Percentiles rank a stretch among this genome's conserved stretches.
Evolutionary conservation across 2,888 invertebrate genomes (phyloP).

Genomic region (Pelosia muscerda): DNA sequence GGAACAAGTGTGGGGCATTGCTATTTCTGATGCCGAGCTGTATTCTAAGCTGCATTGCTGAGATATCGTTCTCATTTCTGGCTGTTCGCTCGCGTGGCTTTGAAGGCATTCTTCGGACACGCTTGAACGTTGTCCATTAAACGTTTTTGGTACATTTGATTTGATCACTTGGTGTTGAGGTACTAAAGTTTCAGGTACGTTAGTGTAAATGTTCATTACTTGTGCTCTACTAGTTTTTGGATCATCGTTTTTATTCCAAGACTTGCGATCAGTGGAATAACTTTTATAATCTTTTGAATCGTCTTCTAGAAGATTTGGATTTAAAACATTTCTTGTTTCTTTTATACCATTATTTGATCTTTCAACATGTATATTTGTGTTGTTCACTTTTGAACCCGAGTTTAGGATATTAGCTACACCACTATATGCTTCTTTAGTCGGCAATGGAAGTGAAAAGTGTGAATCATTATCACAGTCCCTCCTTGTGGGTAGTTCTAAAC

Average conservation of each 20-base stretch:
- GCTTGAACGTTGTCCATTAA: slow-evolving; percentile 74
- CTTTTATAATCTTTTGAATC: slow-evolving; percentile 86
- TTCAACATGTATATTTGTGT: slow-evolving; percentile 92
- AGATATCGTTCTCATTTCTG: slow-evolving; percentile 89
- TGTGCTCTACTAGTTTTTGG: slow-evolving; percentile 71
- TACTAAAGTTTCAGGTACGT: slow-evolving; percentile 88
- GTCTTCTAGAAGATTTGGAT: slow-evolving; percentile 89
- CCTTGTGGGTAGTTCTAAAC: slow-evolving; percentile 89
- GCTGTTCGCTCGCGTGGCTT: slow-evolving; percentile 74
- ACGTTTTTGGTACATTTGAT: slow-evolving; percentile 68
- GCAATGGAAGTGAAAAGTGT: slow-evolving; percentile 82
- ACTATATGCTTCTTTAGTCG: slow-evolving; percentile 80
- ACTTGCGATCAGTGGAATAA: slow-evolving; percentile 74
- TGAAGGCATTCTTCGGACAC: slow-evolving; percentile 82
- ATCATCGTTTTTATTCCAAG: slow-evolving; percentile 76
- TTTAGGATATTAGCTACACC: slow-evolving; percentile 88
- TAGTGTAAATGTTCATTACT: slow-evolving; percentile 88
- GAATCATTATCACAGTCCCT: slow-evolving; percentile 86
- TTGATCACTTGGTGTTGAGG: slow-evolving; percentile 87
- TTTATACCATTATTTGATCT: slow-evolving; percentile 84
- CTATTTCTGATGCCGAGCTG: slow-evolving; percentile 87
- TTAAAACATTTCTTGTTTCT: slow-evolving; percentile 85
- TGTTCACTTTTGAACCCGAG: slow-evolving; percentile 92
- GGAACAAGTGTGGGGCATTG: slow-evolving; percentile 83
- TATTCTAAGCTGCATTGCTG: slow-evolving; percentile 91